Percentiles rank a stretch among this genome's conserved stretches.
Evolutionary conservation across 2,113 vertebrate species (phyloP).

Genomic region (Chroicocephalus ridibundus): DNA sequence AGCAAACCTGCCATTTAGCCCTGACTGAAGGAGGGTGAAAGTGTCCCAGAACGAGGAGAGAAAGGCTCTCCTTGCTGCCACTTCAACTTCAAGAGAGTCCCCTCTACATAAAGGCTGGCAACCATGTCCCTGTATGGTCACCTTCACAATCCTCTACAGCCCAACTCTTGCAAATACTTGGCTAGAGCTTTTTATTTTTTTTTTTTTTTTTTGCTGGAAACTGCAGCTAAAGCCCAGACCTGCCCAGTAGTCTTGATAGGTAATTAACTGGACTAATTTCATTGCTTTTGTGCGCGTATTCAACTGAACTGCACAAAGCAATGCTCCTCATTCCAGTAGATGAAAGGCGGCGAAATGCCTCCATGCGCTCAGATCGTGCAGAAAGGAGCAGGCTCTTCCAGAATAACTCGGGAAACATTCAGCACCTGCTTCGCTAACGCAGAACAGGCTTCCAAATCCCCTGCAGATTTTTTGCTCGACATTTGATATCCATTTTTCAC

Average conservation of each 20-base stretch:
- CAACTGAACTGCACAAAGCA: background rate
- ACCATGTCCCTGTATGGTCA: background rate
- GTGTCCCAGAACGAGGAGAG: background rate
- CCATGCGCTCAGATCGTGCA: background rate
- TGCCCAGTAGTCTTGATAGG: background rate
- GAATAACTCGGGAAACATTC: background rate
- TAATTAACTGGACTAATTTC: background rate
- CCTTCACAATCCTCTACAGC: background rate
- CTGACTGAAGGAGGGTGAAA: background rate
- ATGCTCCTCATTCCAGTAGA: background rate
- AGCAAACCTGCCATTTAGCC: constrained; percentile 39
- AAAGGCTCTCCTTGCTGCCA: background rate
- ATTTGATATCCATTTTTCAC: constrained; percentile 28
- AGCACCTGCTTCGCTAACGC: background rate
- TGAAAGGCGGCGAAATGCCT: background rate
- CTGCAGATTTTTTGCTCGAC: background rate
- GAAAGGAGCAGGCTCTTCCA: background rate
- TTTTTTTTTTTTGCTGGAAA: background rate
- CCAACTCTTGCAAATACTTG: background rate
- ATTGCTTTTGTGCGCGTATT: background rate
- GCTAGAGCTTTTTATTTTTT: background rate
- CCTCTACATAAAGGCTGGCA: background rate
- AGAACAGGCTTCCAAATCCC: constrained; percentile 1
- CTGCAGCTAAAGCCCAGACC: background rate
- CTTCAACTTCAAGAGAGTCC: background rate